Conservation (phyloP, 2,888 invertebrate species). For the Dendrolimus houi region DNA sequence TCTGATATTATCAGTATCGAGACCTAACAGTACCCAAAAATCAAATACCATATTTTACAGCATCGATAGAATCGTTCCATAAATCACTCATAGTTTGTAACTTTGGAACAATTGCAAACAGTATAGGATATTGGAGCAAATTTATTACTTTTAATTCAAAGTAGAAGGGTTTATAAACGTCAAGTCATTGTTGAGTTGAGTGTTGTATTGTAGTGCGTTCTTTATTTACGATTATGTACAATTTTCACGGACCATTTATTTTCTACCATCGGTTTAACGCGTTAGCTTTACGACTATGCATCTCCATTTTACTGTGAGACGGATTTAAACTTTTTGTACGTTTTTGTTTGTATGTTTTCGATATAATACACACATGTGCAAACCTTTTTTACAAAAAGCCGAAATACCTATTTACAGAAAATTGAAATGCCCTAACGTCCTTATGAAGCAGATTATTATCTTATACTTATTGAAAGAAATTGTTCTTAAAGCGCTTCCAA, state of each 20-base stretch:
- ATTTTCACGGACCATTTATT: slow-evolving; percentile 57
- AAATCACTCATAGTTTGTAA: background rate
- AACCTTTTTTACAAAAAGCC: too few relatives aligned
- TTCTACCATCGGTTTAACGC: slow-evolving; percentile 34
- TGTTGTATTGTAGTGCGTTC: slow-evolving; percentile 30
- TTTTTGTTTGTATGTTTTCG: background rate
- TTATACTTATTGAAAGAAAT: too few relatives aligned
- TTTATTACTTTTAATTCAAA: slow-evolving; percentile 40
- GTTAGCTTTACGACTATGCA: slow-evolving; percentile 8
- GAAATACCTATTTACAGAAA: too few relatives aligned
- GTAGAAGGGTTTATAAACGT: slow-evolving; percentile 34
- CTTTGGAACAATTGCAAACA: slow-evolving; percentile 1
- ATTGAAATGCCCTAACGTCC: too few relatives aligned
- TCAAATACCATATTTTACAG: background rate
- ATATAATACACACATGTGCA: too few relatives aligned
- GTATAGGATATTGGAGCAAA: slow-evolving; percentile 28
- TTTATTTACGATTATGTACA: slow-evolving; percentile 58
- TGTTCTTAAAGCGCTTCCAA: too few relatives aligned
- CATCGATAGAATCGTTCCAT: slow-evolving; percentile 11
- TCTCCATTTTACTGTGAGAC: slow-evolving; percentile 7
- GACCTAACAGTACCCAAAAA: too few relatives aligned
- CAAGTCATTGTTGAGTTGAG: slow-evolving; percentile 34
- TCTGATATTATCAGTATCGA: too few relatives aligned
- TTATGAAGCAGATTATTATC: too few relatives aligned
- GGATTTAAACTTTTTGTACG: background rate